A percentile compares a stretch with the other conserved stretches of the same genome.
phyloP scores from a whole-genome alignment of 2,113 vertebrate species.

The Spheniscus mendiculus region DNA sequence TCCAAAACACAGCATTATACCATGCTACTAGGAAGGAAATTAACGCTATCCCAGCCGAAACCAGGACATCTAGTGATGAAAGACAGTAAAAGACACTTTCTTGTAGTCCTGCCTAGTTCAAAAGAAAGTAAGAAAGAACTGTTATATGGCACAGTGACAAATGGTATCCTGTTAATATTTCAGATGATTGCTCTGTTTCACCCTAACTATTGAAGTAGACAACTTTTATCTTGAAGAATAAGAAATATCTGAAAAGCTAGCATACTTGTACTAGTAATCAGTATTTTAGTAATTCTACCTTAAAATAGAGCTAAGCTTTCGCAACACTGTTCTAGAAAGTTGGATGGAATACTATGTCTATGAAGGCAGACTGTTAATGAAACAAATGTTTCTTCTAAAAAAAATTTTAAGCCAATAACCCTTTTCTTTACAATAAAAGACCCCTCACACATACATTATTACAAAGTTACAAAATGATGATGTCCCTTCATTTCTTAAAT shows the following conservation, averaged over 20 bases:
- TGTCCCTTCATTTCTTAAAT: background rate
- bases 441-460: background rate
- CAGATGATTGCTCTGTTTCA: background rate
- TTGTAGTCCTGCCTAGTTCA: background rate
- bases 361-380: background rate
- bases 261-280: background rate
- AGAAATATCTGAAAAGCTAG: background rate
- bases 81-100: background rate
- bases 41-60: no score
- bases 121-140: background rate
- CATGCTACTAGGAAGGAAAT: no score
- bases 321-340: background rate
- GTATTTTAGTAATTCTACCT: background rate
- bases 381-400: background rate
- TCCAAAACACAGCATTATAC: no score
- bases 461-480: background rate
- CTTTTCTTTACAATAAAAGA: background rate
- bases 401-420: background rate
- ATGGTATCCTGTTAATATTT: background rate
- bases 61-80: background rate
- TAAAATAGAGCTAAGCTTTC: background rate
- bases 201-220: background rate
- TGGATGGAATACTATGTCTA: background rate
- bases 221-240: background rate
- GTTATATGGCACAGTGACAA: background rate